Conservation (phyloP, 2,113 vertebrate species). For the Pyrgilauda ruficollis region DNA sequence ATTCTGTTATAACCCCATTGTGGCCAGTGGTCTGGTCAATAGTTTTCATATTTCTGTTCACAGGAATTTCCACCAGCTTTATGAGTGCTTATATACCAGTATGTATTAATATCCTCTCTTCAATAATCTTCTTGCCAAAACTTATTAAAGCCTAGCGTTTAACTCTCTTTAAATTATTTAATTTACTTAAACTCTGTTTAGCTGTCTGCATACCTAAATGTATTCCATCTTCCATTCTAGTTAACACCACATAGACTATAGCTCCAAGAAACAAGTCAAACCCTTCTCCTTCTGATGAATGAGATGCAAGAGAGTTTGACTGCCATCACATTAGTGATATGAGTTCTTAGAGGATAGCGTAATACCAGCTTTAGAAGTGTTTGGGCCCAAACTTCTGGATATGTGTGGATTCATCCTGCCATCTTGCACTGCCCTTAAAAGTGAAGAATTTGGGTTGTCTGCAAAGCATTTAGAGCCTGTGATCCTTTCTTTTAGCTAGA, state of each 20-base stretch:
- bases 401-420: background rate
- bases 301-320: background rate
- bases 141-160: background rate
- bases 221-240: background rate
- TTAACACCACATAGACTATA: background rate
- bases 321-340: background rate
- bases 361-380: background rate
- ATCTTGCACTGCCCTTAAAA: background rate
- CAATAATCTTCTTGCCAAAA: background rate
- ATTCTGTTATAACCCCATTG: background rate
- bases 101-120: background rate
- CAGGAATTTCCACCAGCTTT: background rate
- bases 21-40: constrained; percentile 5
- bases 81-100: background rate
- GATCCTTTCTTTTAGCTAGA: background rate
- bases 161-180: background rate
- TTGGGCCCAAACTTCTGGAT: background rate
- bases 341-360: background rate
- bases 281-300: background rate
- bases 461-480: background rate
- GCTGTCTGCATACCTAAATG: background rate
- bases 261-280: background rate
- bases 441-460: background rate
- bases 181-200: background rate
- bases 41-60: background rate